Base-by-base conservation (phyloP, 2,797 vertebrate genomes). In the Acanthornis magna region DNA sequence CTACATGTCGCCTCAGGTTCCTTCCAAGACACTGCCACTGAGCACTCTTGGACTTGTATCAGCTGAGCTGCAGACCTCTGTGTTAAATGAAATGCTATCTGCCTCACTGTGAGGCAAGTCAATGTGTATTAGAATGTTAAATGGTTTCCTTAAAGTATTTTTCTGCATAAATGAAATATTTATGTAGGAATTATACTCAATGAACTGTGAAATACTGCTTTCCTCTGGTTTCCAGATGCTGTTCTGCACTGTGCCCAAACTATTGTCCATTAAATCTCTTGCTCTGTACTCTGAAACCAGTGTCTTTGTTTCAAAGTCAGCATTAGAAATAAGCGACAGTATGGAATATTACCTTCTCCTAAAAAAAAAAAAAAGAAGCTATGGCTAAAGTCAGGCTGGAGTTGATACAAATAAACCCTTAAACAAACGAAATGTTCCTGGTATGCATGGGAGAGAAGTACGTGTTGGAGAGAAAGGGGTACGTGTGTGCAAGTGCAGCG, bases 231-330 rank as follows among this genome's bases (percentile, higher is more conserved):
- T 78, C 45, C 43, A 50, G 19, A 10, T 62, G 13, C 29, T 65
- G 4, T 75, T 93, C 18, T 85, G 63, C 32, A 54, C 48, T 29
- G 3, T 74, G 36, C 22, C 14, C 11, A 48, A 29, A 12, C 18
- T 84, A 47, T 26, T 50, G 29, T 32, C 26, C n/a, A 2, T 63
- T 63, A 40, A 63, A 80, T 9, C 21, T 88, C n/a, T 38, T 60
- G 17, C 54, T 79, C 36, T 72, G 16, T 45, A 13, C 70, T 80
- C 53, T 88, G 25, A 65, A 92, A 42, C 26, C 21, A n/a, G 9
- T 16, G 27, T n/a, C 34, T 38, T 63, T 20, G 4, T 94, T 89
- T 93, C 66, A 76, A 83, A 93, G 55, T 62, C 67, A 67, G 22
- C n/a, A 34, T 81, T 72, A 51, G 60, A 77, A 91, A n/a, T 80